A percentile compares a stretch with the other conserved stretches of the same genome.
Evolutionary conservation across 1,140 invertebrate species (phyloP).

Genomic region (Hesperophylax magnus): DNA sequence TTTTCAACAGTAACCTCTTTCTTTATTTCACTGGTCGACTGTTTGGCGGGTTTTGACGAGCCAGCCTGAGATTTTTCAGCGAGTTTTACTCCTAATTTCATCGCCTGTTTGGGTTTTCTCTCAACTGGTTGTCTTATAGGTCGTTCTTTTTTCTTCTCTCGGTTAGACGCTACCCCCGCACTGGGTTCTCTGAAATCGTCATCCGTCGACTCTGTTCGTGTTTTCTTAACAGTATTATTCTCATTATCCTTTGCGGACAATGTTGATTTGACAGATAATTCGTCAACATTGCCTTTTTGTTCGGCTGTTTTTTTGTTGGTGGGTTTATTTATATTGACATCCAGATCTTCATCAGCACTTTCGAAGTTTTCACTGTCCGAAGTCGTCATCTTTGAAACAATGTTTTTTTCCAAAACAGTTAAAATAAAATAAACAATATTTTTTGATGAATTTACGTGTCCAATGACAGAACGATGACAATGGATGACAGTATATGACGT

Average conservation of each 20-base stretch:
- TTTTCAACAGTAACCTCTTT: neutral
- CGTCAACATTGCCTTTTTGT: conserved; percentile 19
- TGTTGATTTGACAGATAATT: conserved; percentile 28
- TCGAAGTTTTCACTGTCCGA: conserved; percentile 82
- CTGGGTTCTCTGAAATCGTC: neutral
- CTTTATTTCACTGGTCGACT: neutral
- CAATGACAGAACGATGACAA: conserved; percentile 31
- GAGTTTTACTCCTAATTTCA: conserved; percentile 44
- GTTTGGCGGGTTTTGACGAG: neutral
- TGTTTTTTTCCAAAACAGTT: conserved; percentile 7
- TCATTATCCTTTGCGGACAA: neutral
- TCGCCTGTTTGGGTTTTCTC: conserved; percentile 37
- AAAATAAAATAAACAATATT: conserved; percentile 31
- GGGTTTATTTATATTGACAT: conserved; percentile 57
- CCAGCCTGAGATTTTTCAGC: conserved; percentile 25
- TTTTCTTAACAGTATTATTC: conserved; percentile 19
- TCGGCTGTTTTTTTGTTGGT: neutral
- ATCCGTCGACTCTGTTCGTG: neutral
- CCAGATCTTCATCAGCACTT: conserved; percentile 75
- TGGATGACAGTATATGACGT: conserved; percentile 6
- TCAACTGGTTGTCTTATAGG: conserved; percentile 26
- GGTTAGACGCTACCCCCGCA: neutral
- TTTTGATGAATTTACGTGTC: conserved; percentile 14
- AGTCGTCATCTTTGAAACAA: conserved; percentile 72
- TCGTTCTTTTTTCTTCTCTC: conserved; percentile 42